phyloP scores from a whole-genome alignment of 2,888 invertebrate species.

The Limnephilus auricula region DNA sequence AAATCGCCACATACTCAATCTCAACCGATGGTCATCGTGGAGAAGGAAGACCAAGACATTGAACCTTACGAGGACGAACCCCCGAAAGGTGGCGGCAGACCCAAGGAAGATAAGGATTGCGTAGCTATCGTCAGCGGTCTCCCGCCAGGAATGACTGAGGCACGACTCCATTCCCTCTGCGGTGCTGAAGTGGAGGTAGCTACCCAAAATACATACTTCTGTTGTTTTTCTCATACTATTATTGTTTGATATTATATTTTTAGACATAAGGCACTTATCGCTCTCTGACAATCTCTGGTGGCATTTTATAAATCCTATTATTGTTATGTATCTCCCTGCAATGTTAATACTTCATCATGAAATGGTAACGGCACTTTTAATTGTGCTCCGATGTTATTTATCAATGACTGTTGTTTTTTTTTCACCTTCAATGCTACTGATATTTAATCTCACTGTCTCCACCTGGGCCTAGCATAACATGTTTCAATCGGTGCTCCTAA shows the following conservation, averaged over 20 bases:
- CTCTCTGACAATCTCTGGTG: slow-evolving; percentile 17
- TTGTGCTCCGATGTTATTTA: neutral
- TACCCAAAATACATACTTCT: slow-evolving; percentile 31
- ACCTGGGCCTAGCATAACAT: neutral
- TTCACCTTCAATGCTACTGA: neutral
- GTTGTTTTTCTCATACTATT: neutral
- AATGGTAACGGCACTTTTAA: neutral
- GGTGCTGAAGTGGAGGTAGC: slow-evolving; percentile 75
- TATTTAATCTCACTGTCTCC: neutral
- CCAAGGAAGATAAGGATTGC: slow-evolving; percentile 50
- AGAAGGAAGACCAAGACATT: slow-evolving; percentile 57
- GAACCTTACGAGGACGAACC: slow-evolving; percentile 67
- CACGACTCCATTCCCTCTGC: slow-evolving; percentile 73
- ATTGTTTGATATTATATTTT: neutral
- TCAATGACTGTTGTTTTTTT: neutral
- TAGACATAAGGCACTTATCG: neutral
- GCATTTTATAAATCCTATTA: neutral
- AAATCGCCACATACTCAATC: slow-evolving; percentile 50
- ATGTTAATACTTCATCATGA: neutral
- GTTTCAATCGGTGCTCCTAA: neutral
- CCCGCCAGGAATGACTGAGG: slow-evolving; percentile 75
- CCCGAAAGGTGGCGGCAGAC: neutral
- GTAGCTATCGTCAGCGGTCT: slow-evolving; percentile 71
- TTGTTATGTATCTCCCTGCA: neutral
- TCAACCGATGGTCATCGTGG: slow-evolving; percentile 60